These are phyloP conservation scores for Murina feae DNA, from an alignment of 2,113 vertebrate genomes.

Conservation along the genomic window DNA sequence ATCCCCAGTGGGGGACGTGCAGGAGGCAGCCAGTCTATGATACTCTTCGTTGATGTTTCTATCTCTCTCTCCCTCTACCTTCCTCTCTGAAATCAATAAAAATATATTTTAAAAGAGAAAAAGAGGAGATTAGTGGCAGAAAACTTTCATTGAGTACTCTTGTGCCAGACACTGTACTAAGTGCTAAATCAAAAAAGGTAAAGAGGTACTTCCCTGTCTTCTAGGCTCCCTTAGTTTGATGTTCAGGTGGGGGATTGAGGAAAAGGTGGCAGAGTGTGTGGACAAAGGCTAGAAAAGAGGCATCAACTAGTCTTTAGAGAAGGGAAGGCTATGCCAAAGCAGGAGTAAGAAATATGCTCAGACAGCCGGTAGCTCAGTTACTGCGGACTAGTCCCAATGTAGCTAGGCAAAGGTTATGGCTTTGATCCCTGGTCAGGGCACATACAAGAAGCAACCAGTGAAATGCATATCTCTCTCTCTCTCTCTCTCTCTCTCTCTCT, in stretches of 20 bases:
- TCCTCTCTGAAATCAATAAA: too few species aligned
- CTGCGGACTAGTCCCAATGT: not conserved
- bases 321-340: not conserved
- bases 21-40: too few species aligned
- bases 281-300: not conserved
- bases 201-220: not conserved
- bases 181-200: not conserved
- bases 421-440: not conserved
- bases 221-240: too few species aligned
- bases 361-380: not conserved
- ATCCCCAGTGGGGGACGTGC: too few species aligned
- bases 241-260: not conserved
- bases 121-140: not conserved
- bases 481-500: not conserved
- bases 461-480: not conserved
- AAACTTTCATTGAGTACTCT: not conserved
- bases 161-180: not conserved
- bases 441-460: not conserved
- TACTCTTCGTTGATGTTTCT: too few species aligned
- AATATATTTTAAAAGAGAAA: too few species aligned
- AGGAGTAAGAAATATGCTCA: not conserved
- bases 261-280: not conserved
- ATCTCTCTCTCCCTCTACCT: too few species aligned
- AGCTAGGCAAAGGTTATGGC: not conserved
- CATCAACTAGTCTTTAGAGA: not conserved